Evolutionary conservation across 2,113 vertebrate species (phyloP).

Genomic region (Rhodinocichla rosea): DNA sequence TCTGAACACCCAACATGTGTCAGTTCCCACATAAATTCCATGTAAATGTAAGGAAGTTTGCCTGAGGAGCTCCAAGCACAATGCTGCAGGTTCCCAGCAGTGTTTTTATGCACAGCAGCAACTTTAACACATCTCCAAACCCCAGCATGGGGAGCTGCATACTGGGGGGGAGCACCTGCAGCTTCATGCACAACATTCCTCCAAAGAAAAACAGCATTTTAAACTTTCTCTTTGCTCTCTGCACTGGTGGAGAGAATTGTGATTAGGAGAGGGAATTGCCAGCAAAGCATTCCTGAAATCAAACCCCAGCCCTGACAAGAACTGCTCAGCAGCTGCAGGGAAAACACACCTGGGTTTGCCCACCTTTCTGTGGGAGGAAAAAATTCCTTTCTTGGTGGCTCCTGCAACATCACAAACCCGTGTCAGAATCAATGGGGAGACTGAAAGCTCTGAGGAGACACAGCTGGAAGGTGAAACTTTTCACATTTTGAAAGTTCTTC

Average conservation of each 20-base stretch:
- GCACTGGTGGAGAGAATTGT: neutral
- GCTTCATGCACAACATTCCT: neutral
- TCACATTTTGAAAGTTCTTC: neutral
- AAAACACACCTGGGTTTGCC: neutral
- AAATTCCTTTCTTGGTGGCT: neutral
- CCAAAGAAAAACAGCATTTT: neutral
- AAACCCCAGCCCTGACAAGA: neutral
- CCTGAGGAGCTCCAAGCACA: neutral
- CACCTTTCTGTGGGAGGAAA: neutral
- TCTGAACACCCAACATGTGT: neutral
- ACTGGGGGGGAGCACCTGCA: neutral
- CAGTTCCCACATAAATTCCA: neutral
- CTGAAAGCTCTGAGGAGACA: neutral
- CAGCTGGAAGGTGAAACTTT: neutral
- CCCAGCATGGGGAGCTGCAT: neutral
- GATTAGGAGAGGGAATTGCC: neutral
- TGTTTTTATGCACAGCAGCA: neutral
- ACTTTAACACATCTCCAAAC: neutral
- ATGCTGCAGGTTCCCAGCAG: neutral
- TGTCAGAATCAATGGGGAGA: rapidly evolving
- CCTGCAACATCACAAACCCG: neutral
- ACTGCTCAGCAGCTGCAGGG: neutral
- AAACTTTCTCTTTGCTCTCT: neutral
- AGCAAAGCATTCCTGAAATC: neutral
- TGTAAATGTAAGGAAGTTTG: neutral